phyloP scores from a whole-genome alignment of 2,888 invertebrate species.

The Mycogona germanica region DNA sequence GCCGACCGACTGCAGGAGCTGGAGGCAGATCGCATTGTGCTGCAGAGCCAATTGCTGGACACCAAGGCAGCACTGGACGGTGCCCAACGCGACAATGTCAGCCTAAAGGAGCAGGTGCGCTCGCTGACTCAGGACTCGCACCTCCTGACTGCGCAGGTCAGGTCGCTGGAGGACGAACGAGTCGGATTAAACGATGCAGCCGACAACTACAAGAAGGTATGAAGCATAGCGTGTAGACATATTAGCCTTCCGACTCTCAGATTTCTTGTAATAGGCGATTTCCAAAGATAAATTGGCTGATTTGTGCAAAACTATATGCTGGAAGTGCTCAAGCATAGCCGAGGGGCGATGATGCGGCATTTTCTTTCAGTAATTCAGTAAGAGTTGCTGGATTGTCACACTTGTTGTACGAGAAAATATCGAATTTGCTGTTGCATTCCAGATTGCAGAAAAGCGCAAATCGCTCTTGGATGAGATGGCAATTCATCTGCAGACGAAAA shows the following conservation, averaged over 20 bases:
- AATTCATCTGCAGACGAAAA: constrained; percentile 35
- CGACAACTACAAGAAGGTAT: constrained; percentile 18
- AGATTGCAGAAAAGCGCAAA: constrained; percentile 39
- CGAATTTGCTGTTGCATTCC: constrained; percentile 8
- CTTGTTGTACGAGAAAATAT: no score
- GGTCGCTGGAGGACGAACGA: constrained; percentile 17
- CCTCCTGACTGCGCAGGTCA: constrained; percentile 18
- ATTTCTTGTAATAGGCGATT: no score
- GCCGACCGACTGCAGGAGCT: constrained; percentile 13
- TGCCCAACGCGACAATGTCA: constrained; percentile 3
- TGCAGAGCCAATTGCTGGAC: constrained; percentile 7
- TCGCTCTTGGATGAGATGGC: constrained; percentile 37
- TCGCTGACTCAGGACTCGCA: neutral
- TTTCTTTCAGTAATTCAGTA: no score
- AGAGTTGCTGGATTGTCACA: no score
- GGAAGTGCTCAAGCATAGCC: no score
- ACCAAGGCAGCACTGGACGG: neutral
- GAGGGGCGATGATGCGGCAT: no score
- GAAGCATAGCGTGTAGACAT: no score
- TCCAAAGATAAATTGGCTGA: no score
- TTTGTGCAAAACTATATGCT: no score
- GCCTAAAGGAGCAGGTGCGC: constrained; percentile 9
- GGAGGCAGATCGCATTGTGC: constrained; percentile 10
- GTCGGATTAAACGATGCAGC: constrained; percentile 14
- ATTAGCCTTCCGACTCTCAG: no score